A percentile compares a stretch with the other conserved stretches of the same genome.
Conservation (phyloP, 2,797 vertebrate species). For the Uromys caudimaculatus region DNA sequence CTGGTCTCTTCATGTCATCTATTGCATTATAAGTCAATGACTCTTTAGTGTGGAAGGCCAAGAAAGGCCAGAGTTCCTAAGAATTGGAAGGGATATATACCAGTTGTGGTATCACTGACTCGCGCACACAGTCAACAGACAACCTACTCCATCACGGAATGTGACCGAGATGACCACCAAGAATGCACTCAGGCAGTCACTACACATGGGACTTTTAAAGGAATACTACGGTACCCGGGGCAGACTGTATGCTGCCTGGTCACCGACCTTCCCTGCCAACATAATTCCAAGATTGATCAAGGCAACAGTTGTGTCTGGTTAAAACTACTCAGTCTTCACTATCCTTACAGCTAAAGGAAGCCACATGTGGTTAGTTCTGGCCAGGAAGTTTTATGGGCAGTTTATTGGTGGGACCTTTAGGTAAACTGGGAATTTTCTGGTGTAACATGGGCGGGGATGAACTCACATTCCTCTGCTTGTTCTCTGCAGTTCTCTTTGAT, state of each 20-base stretch:
- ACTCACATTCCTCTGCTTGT: not conserved
- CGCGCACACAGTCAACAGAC: not conserved
- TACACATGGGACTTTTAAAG: not conserved
- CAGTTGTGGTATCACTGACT: not conserved
- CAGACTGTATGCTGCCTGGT: not conserved
- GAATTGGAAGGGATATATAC: not conserved
- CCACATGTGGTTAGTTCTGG: not conserved
- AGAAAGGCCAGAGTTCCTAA: not conserved
- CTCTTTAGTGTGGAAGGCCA: not conserved
- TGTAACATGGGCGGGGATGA: not conserved
- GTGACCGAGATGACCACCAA: fast-evolving
- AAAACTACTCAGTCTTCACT: not conserved
- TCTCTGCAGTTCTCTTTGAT: not conserved
- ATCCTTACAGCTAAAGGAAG: not conserved
- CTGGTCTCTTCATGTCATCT: not conserved
- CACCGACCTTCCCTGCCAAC: not conserved
- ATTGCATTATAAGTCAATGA: not conserved
- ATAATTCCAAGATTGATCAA: not conserved
- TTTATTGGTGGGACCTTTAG: not conserved
- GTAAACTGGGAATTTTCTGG: not conserved
- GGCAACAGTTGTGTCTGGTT: not conserved
- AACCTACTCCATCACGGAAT: not conserved
- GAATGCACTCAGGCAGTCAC: not conserved
- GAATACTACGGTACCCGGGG: not conserved
- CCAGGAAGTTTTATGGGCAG: not conserved